phyloP scores from a whole-genome alignment of 2,888 invertebrate genomes.

The Pyrochroa serraticornis region DNA sequence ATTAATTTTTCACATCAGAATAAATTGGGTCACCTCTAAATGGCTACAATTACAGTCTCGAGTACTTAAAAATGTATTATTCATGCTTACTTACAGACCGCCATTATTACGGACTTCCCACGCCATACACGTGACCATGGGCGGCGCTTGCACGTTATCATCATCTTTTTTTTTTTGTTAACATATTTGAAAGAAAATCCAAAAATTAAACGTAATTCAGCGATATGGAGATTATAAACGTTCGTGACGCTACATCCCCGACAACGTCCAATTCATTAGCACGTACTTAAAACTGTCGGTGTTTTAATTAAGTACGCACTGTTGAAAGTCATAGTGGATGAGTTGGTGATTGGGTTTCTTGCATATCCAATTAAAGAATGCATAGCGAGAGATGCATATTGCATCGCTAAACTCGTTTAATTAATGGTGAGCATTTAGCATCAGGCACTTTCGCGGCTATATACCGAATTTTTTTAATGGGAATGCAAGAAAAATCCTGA shows the following conservation, averaged over 20 bases:
- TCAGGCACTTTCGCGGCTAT: too few relatives aligned
- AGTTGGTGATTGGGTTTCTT: conserved; percentile 17
- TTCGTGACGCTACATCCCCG: not conserved
- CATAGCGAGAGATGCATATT: conserved; percentile 14
- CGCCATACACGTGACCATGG: conserved; percentile 25
- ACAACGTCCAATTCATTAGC: not conserved
- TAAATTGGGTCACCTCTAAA: conserved; percentile 25
- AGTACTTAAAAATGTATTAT: conserved; percentile 33
- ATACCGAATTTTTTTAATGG: too few relatives aligned
- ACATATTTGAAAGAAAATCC: conserved; percentile 14
- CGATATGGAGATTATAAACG: too few relatives aligned
- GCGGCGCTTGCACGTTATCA: conserved; percentile 17
- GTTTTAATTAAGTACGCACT: not conserved
- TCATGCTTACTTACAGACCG: conserved; percentile 34
- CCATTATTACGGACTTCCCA: conserved; percentile 29
- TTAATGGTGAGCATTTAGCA: too few relatives aligned
- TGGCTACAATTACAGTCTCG: conserved; percentile 15
- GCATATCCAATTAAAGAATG: conserved; percentile 24
- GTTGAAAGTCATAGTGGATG: conserved; percentile 21
- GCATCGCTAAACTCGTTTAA: conserved; percentile 4
- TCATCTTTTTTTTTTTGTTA: conserved; percentile 18
- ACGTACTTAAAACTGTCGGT: not conserved
- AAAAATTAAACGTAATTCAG: not conserved
- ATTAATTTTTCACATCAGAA: conserved; percentile 24
- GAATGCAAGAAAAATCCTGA: too few relatives aligned